Evolutionary conservation across 2,888 invertebrate genomes (phyloP), one percentile per base, ranked within the genome.

Genomic region (Thera obeliscata): DNA sequence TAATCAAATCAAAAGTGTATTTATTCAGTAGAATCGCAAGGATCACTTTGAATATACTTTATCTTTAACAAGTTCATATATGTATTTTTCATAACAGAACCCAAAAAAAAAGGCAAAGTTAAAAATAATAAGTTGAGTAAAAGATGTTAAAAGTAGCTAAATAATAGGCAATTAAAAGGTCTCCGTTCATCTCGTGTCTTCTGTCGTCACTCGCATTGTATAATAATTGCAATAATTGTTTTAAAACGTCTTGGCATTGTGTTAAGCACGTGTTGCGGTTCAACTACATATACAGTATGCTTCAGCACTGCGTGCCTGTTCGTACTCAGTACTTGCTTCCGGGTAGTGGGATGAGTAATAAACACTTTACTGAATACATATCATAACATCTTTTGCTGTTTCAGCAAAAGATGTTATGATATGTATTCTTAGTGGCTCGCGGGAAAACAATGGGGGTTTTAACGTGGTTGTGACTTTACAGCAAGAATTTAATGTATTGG

Each of bases 201-300:
- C 49, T 52, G 57, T 64, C 64, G 57, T 58, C 52, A 52, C 64
- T 56, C 3, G 38, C 56, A 35, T 46, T 60, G 56, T 58, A 54
- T 41, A 63, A 59, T 54, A 58, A 64, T 64, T 55, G 49, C 54
- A 41, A 60, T 65, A 55, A 60, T 65, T 65, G 50, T 50, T 60
- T 11, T 56, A 65, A 54, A 65, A 35, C 35, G 56, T 56, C 52
- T 55, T 59, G 46, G 38, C 58, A 59, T 59, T 55, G 56, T 61
- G 60, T 46, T 43, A 35, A 38, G 12, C 65, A 65, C 65, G 65
- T 59, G 55, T 46, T 46, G 8, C 41, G 46, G 38, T 41, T 35
- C 43, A 61, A 33, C 33, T 61, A 61, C 43, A 61, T 52, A 22
- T 8, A 8, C 2, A 22, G 52, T 33, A 9, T 33, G 52, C 52